Conservation (phyloP, 2,888 invertebrate genomes). For the Holacanthella duospinosa region DNA sequence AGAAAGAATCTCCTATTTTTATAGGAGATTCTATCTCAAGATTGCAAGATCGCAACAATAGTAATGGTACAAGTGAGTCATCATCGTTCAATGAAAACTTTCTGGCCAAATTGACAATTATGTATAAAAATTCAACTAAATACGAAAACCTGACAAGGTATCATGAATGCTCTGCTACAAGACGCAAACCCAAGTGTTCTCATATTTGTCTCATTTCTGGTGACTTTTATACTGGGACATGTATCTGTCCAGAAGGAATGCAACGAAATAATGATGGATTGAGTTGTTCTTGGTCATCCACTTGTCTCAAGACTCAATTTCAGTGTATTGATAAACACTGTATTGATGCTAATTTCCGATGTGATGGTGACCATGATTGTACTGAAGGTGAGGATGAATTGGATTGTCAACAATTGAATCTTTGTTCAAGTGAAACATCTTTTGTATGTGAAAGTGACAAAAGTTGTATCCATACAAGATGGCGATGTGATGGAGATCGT, state of each 20-base stretch:
- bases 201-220: slow-evolving; percentile 42
- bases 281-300: too few species aligned
- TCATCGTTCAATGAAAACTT: slow-evolving; percentile 20
- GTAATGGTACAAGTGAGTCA: slow-evolving; percentile 9
- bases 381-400: not conserved
- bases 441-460: not conserved
- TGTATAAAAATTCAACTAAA: slow-evolving; percentile 18
- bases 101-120: slow-evolving; percentile 24
- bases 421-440: not conserved
- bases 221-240: slow-evolving; percentile 25
- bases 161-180: slow-evolving; percentile 28
- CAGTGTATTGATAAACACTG: not conserved
- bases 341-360: not conserved
- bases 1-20: slow-evolving; percentile 16
- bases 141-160: slow-evolving; percentile 14
- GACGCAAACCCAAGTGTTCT: slow-evolving; percentile 38
- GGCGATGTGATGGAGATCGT: not conserved
- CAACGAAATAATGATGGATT: slow-evolving; percentile 37
- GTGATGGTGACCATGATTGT: not conserved
- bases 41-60: too few species aligned
- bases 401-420: not conserved
- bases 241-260: slow-evolving; percentile 42
- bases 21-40: slow-evolving; percentile 14
- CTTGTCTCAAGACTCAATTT: not conserved
- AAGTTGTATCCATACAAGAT: not conserved